Evolutionary conservation across 37 sponge, comb jelly and placozoan species (phyloP), one percentile per base, ranked within the genome.

Genomic region (Hormiphora californensis): DNA sequence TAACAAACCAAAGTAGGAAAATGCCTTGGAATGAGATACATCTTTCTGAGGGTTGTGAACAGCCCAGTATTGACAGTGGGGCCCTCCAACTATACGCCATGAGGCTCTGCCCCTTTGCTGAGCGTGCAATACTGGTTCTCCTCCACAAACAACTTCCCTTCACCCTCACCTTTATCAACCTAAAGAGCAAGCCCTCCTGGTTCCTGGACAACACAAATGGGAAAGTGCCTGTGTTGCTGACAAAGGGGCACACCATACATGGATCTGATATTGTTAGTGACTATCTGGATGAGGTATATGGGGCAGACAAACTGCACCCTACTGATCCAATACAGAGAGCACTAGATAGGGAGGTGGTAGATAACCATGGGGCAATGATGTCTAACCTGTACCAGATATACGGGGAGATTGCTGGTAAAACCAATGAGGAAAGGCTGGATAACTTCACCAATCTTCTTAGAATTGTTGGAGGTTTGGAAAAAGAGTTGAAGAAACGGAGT

Each of bases 211-310:
- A 43, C 4, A 73, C 81, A 5, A 43, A n/a, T 27, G 81, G 81
- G 46, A 40, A 27, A 43, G 81, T 73, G 1, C 81, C 81, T 40
- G 81, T 73, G 0, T 23, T 73, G 1, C 43, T 73, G 44, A 43
- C 40, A 25, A 73, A 73, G 44, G 81, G 44, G 25, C 40, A 73
- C 3, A 73, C 43, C 17, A 73, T 73, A 9, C 81, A 43, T 5
- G 81, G 43, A 11, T 73, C 81, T 28, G 19, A 43, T 23, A 73
- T 73, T 17, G 38, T 28, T 4, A 27, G 81, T 73, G 81, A 73
- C 25, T 73, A 73, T 41, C 38, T 73, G 8, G 81, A 73, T 73
- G 81, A 73, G 81, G n/a, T n/a, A n/a, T n/a, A n/a, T n/a, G n/a
- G n/a, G n/a, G n/a, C n/a, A n/a, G n/a, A n/a, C n/a, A 73, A 73